These are phyloP conservation scores for Cydia pomonella DNA, from an alignment of 1,140 invertebrate species.

Conservation along the genomic window DNA sequence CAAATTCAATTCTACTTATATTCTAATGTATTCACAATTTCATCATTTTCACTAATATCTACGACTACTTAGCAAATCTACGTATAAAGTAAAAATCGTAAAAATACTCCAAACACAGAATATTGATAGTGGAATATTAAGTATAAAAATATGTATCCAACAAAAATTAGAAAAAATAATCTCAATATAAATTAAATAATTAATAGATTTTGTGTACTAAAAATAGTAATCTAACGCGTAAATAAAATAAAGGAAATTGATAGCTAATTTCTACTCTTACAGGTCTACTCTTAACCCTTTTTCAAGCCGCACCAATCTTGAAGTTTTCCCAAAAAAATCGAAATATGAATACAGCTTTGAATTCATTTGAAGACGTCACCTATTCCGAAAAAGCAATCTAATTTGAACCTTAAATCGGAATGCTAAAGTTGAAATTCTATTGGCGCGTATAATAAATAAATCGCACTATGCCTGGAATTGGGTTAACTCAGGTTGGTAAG, in stretches of 20 bases:
- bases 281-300: no score
- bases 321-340: no score
- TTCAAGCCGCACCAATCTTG: no score
- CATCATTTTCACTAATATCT: not conserved
- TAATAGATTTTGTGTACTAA: not conserved
- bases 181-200: not conserved
- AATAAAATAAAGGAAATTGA: not conserved
- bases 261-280: no score
- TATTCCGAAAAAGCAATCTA: no score
- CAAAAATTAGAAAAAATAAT: not conserved
- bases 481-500: no score
- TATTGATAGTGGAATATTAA: not conserved
- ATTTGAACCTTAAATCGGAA: no score
- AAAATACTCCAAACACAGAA: conserved; percentile 4
- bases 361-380: no score
- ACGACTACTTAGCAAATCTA: conserved; percentile 1
- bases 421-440: no score
- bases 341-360: no score
- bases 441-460: no score
- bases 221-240: not conserved
- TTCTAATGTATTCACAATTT: not conserved
- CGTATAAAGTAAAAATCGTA: not conserved
- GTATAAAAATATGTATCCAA: not conserved
- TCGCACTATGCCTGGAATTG: no score
- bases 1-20: not conserved